These are phyloP conservation scores for Phaethornis superciliosus DNA, from an alignment of 2,113 vertebrate species.

Conservation along the genomic window DNA sequence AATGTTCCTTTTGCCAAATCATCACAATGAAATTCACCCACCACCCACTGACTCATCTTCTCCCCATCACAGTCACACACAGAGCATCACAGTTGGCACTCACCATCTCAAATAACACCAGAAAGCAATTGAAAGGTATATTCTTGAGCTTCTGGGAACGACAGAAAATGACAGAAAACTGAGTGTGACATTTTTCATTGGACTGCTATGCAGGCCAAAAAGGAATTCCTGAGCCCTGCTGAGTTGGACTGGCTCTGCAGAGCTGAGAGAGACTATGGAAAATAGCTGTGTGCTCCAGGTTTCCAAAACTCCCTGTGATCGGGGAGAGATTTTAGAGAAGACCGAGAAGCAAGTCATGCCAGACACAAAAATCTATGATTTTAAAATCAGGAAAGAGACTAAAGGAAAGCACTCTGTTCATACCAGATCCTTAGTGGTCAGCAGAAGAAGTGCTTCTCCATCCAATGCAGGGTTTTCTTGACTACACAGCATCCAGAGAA, in stretches of 20 bases:
- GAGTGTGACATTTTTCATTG: neutral
- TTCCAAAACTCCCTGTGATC: fast-evolving
- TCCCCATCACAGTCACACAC: neutral
- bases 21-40: neutral
- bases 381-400: neutral
- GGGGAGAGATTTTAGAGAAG: neutral
- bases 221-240: fast-evolving
- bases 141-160: neutral
- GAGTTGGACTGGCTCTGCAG: neutral
- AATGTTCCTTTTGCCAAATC: neutral
- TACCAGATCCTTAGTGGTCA: too few relatives aligned
- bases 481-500: neutral
- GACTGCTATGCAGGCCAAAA: neutral
- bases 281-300: neutral
- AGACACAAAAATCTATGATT: neutral
- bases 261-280: neutral
- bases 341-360: neutral
- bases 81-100: neutral
- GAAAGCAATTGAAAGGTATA: neutral
- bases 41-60: too few relatives aligned
- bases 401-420: neutral
- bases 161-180: neutral
- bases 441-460: neutral
- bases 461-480: neutral
- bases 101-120: neutral